Evolutionary conservation across 2,888 invertebrate species (phyloP).

Genomic region (Exephanes ischioxanthus): DNA sequence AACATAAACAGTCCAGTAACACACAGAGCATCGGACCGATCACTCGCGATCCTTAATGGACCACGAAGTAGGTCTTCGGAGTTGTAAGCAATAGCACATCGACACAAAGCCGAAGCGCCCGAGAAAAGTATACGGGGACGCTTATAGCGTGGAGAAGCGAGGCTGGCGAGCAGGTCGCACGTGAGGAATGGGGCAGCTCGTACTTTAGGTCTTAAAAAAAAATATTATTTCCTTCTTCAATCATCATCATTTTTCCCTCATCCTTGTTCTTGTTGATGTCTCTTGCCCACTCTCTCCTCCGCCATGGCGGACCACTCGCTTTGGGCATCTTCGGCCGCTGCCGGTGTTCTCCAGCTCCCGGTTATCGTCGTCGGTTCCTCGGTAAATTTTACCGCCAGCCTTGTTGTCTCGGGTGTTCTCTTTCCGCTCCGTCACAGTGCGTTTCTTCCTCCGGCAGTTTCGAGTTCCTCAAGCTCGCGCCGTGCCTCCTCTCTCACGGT

Average conservation of each 20-base stretch:
- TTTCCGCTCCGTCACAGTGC: slow-evolving; percentile 32
- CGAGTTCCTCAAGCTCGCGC: background rate
- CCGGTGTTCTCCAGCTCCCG: background rate
- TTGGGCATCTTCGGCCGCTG: slow-evolving; percentile 24
- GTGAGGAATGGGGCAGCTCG: slow-evolving; percentile 43
- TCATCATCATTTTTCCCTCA: slow-evolving; percentile 30
- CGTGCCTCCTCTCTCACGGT: slow-evolving; percentile 18
- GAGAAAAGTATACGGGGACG: slow-evolving; percentile 61
- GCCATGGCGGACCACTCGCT: slow-evolving; percentile 20
- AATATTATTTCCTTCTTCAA: background rate
- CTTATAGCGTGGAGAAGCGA: slow-evolving; percentile 39
- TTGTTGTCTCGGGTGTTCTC: slow-evolving; percentile 9
- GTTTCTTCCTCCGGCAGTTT: slow-evolving; percentile 17
- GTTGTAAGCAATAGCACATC: slow-evolving; percentile 57
- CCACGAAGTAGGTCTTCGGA: slow-evolving; percentile 79
- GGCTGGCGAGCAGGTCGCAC: slow-evolving; percentile 41
- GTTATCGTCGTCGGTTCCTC: slow-evolving; percentile 1
- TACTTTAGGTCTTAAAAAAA: background rate
- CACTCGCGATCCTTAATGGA: slow-evolving; percentile 76
- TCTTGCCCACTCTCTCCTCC: slow-evolving; percentile 14
- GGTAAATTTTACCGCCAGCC: slow-evolving; percentile 7
- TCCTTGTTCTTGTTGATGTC: background rate
- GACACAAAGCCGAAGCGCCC: slow-evolving; percentile 69
- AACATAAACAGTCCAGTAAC: slow-evolving; percentile 18
- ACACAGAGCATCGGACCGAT: slow-evolving; percentile 55